Base-by-base conservation (phyloP, 2,888 invertebrate species). In the Actias luna region DNA sequence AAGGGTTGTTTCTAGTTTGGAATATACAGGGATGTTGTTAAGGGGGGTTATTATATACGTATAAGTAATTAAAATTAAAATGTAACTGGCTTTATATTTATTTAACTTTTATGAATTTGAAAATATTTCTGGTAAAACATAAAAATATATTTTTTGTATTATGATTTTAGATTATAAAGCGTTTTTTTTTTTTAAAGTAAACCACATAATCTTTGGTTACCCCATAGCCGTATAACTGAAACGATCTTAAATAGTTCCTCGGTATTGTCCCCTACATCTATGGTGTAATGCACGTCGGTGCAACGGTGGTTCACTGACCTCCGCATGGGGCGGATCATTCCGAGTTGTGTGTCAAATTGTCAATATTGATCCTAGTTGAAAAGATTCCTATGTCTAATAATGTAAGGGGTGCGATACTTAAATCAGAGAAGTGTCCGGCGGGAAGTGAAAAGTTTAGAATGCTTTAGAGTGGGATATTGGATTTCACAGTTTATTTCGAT, bases 241-340 rank as follows among this genome's bases (percentile, higher is more conserved):
- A 70, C 67, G 68, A 63, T 73, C 65, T 73, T 72, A 77, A 79
- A 79, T 75, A 75, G 67, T 69, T 76, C 62, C 65, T 70, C 67
- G 57, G 68, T 66, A 69, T 68, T 76, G 74, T 74, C 74, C 77
- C 79, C 79, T 65, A 69, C 68, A 67, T 70, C 68, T 64, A 64
- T 65, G 63, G 55, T 55, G 69, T 67, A 73, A 72, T 80, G 75
- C 79, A 75, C 39, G 57, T 12, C 70, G 76, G 69, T 79, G 79
- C 82, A 80, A 57, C 69, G 59, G 66, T 72, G 59, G 67, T 72
- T 82, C 77, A 80, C 68, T 74, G 80, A 82, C 79, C 80, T 65
- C 62, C 62, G 42, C 22, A 29, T 22, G 22, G 58, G 33, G 58
- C 58, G 58, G 39, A 61, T 61, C 61, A 57, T 57, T 57, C 39